Base-by-base conservation (phyloP, 2,888 invertebrate genomes). In the Coecobrya sp. region DNA sequence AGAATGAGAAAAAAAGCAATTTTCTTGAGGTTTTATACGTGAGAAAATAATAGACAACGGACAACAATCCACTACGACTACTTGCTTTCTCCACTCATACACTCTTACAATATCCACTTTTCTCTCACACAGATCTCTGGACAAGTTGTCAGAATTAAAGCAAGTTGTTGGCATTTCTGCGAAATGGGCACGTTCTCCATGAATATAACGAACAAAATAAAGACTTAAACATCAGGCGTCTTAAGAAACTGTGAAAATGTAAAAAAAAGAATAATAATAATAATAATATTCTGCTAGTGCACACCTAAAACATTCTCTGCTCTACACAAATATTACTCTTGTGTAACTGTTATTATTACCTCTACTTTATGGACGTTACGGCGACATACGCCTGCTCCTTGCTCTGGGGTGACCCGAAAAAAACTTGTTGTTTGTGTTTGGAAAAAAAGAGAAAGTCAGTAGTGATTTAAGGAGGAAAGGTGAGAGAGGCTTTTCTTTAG, bases 121-220 rank as follows among this genome's bases (percentile, higher is more conserved):
- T 27, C n/a, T 30, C 42, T 22, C 45, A 11, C 25, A 49, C 16
- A 68, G 16, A 79, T 79, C 52, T n/a, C 52, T 30, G 79, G 79
- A 79, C 79, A 79, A 79, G 49, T 79, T 79, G 79, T 79, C 79
- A 79, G 30, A 79, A 52, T 55, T 79, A 52, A 79, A 55, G 45
- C 55, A 76, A 76, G 49, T 76, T 49, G 76, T 45, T 49, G 13
- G 22, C 22, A 79, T 49, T 76, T 1, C 49, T 55, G n/a, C 27
- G 30, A 27, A 52, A 22, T 49, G 55, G 68, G 13, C 73, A 73
- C 42, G 73, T 42, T 73, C 68, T 30, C 4, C 30, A 30, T 30
- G 76, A 30, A 16, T 76, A 22, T 22, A 25, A 49, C 13, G 13
- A 11, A 11, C 11, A 49, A 7, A 55, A 52, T 55, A 79, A 55